A percentile compares a stretch with the other conserved stretches of the same genome.
phyloP scores from a whole-genome alignment of 2,113 vertebrate genomes.

The Paramisgurnus dabryanus region DNA sequence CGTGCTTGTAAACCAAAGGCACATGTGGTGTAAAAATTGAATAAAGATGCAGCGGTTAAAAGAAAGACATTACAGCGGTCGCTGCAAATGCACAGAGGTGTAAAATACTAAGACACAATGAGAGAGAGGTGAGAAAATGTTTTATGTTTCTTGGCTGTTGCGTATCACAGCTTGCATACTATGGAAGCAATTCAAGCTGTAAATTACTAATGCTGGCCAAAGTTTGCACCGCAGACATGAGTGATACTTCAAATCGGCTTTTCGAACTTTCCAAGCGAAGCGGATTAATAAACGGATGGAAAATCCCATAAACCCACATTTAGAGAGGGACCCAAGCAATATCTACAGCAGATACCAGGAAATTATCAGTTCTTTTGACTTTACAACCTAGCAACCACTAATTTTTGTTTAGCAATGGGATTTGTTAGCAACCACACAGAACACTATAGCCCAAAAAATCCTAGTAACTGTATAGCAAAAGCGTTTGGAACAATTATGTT shows the following conservation, averaged over 20 bases:
- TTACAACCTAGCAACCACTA: no score
- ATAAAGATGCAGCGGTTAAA: constrained; percentile 55
- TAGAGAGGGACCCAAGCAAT: background rate
- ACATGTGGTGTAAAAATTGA: background rate
- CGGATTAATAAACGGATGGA: background rate
- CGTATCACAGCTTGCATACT: background rate
- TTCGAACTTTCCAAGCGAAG: no score
- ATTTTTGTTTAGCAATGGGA: no score
- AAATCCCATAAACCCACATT: background rate
- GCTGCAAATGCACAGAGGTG: constrained; percentile 32
- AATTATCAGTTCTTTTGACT: no score
- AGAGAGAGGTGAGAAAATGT: constrained; percentile 19
- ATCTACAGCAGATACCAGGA: no score
- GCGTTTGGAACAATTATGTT: no score
- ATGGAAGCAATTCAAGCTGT: background rate
- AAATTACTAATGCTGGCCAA: background rate
- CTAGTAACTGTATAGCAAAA: no score
- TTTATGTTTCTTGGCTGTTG: background rate
- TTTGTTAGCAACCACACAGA: no score
- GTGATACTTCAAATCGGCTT: background rate
- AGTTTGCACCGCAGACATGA: background rate
- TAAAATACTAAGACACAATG: constrained; percentile 19
- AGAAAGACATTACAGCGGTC: constrained; percentile 58
- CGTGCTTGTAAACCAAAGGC: background rate
- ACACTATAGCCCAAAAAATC: no score